Base-by-base conservation (phyloP, 2,113 vertebrate genomes). In the Deroptyus accipitrinus region DNA sequence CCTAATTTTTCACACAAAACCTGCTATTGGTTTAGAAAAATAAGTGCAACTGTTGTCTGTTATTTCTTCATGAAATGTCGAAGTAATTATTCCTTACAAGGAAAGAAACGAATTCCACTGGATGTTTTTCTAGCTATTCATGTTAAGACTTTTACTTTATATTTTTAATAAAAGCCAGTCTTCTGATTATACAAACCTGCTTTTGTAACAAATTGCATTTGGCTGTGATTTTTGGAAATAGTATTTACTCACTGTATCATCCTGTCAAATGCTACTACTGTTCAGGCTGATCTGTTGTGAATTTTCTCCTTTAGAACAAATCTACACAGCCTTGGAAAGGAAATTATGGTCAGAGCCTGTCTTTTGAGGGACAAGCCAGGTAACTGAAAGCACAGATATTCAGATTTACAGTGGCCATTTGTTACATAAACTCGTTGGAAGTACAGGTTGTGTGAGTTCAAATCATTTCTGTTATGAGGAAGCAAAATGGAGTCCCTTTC, bases 341-440 rank as follows among this genome's bases (percentile, higher is more conserved):
- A 77, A 57, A 0, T 0, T n/a, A 5, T 14, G 7, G 35, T 49
- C 75, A 57, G 44, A 83, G 10, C 9, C 16, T 61, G 5, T 9
- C 25, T 84, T 91, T 55, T 54, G 7, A 4, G n/a, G 27, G 13
- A 52, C 11, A 68, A 72, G 15, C 11, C 17, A 64, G 48, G 37
- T 63, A 59, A 77, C 49, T 14, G 35, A 31, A 63, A 81, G 48
- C 3, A 11, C 20, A 49, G 39, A 52, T 85, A 59, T 27, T 46
- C 31, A 6, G 6, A 68, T 88, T 92, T 48, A 76, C 6, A 7
- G 11, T 86, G 77, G 16, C 16, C 17, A 37, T 69, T 70, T 25
- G 15, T 14, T 61, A 15, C 4, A 10, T 28, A 49, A 82, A 35
- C 11, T 61, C 44, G 9, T 28, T 64, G 19, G 28, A 64, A 69